Percentiles rank a stretch among this genome's conserved stretches.
phyloP scores from a whole-genome alignment of 2,888 invertebrate species.

The Sarcophaga caerulescens region DNA sequence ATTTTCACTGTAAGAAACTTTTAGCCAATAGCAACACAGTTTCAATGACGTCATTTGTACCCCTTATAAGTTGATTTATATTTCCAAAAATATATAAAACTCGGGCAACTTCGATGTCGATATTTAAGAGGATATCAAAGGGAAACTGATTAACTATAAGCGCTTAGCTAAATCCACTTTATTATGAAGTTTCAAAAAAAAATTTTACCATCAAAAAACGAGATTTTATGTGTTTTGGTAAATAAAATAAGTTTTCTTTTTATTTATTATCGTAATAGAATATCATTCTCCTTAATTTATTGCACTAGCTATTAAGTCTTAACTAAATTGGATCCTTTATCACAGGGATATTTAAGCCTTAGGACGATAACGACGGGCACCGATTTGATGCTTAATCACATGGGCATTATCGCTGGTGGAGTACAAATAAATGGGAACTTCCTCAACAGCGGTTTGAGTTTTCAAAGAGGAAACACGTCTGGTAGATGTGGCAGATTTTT shows the following conservation, averaged over 20 bases:
- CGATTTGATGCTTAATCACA: constrained; percentile 47
- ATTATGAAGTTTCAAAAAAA: neutral
- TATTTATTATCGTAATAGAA: neutral
- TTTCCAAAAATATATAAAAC: no score
- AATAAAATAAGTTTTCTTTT: constrained; percentile 9
- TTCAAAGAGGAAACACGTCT: constrained; percentile 73
- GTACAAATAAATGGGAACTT: constrained; percentile 76
- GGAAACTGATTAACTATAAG: no score
- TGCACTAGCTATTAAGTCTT: neutral
- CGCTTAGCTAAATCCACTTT: no score
- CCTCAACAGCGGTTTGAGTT: constrained; percentile 74
- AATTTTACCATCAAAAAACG: no score
- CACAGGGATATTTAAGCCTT: constrained; percentile 38
- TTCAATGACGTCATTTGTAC: no score
- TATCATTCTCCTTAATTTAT: neutral
- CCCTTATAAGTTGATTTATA: no score
- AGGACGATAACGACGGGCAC: constrained; percentile 69
- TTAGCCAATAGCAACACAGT: no score
- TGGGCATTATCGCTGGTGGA: constrained; percentile 74
- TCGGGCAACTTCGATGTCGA: no score
- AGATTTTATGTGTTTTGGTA: neutral
- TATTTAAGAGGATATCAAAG: no score
- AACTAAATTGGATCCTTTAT: neutral
- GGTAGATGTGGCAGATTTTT: constrained; percentile 39
- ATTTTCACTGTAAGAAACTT: no score